phyloP scores from a whole-genome alignment of 2,797 vertebrate genomes.

The Momotus momota region DNA sequence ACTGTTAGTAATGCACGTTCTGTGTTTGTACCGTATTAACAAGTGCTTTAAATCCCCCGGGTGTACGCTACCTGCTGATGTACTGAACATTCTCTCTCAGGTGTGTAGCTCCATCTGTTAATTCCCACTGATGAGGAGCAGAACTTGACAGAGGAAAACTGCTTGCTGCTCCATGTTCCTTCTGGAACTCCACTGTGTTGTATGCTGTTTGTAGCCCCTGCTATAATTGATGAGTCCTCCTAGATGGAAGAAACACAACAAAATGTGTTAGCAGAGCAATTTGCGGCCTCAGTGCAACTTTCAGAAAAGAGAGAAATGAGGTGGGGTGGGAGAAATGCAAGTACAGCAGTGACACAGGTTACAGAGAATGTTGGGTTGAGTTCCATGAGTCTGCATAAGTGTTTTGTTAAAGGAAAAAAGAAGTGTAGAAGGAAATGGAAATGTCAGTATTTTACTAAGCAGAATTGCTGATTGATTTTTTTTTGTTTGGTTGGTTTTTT shows the following conservation, averaged over 20 bases:
- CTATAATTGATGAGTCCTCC: neutral
- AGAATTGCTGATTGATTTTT: neutral
- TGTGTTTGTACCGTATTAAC: neutral
- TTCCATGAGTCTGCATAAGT: neutral
- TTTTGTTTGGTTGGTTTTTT: conserved; percentile 13
- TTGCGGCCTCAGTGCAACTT: neutral
- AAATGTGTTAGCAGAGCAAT: neutral
- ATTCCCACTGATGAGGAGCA: neutral
- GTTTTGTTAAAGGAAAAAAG: neutral
- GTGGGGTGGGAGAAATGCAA: neutral
- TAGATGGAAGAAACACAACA: neutral
- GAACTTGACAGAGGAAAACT: neutral
- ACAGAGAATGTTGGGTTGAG: neutral
- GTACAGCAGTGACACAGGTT: neutral
- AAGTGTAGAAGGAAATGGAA: neutral
- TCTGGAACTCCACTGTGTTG: neutral
- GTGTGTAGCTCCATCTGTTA: neutral
- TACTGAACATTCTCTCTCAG: neutral
- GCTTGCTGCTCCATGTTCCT: neutral
- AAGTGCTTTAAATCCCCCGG: neutral
- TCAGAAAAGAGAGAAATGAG: neutral
- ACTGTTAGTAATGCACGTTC: neutral
- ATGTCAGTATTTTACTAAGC: neutral
- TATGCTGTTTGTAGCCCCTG: neutral
- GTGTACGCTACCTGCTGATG: neutral